Conservation (phyloP, 1,140 invertebrate species). For the Polypedilum pembai region DNA sequence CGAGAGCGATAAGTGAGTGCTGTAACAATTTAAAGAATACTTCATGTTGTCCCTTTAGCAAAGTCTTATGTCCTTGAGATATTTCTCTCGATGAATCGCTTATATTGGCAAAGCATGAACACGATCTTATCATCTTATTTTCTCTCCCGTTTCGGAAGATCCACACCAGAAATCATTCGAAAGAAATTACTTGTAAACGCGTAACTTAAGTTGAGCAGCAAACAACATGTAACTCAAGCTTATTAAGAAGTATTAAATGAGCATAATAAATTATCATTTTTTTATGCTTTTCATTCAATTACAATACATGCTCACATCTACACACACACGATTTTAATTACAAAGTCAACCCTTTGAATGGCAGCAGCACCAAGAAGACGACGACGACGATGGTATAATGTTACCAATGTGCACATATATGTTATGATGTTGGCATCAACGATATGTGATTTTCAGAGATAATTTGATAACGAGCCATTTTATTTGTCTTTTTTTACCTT, state of each 20-base stretch:
- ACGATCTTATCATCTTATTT: neutral
- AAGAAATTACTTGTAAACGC: neutral
- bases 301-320: neutral
- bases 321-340: neutral
- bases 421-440: neutral
- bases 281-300: conserved; percentile 27
- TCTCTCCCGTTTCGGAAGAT: neutral
- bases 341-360: neutral
- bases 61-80: neutral
- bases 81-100: neutral
- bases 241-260: conserved; percentile 20
- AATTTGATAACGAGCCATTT: conserved; percentile 23
- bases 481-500: conserved; percentile 11
- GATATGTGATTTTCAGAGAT: conserved; percentile 23
- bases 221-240: neutral
- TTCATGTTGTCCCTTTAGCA: neutral
- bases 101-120: neutral
- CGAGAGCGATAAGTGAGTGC: neutral
- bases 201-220: neutral
- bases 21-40: neutral
- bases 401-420: neutral
- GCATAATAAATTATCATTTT: conserved; percentile 26
- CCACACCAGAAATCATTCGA: too few relatives aligned
- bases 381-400: neutral
- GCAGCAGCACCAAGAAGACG: neutral